Base-by-base conservation (phyloP, 2,888 invertebrate species). In the Andrena chrysosceles region DNA sequence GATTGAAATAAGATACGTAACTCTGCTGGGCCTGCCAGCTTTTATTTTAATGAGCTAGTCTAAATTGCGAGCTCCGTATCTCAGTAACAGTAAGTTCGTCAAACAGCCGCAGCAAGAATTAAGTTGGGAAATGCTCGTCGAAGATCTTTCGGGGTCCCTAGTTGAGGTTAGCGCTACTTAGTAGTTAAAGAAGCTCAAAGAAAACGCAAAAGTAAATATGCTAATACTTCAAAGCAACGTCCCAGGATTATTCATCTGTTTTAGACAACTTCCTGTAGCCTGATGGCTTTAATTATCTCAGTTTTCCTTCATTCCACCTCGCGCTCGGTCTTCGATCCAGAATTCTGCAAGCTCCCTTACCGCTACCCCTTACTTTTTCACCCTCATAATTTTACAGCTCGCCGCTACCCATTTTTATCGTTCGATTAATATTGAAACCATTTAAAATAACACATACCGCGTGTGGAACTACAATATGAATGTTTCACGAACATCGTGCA, bases 31-130 rank as follows among this genome's bases (percentile, higher is more conserved):
- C 10, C 20, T 1, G 7, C 42, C 26, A 42, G 72, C 48, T 80
- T 52, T 72, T 66, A 60, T 72, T 62, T 72, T 72, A 72, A 78
- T 23, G 71, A 78, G 20, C 16, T 23, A n/a, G n/a, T 13, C 42
- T 4, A 33, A 72, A 67, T 80, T 56, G 48, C 64, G 31, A 20
- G 20, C 10, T 8, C 5, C 33, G 3, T 20, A 33, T 29, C 66
- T 52, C 13, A 2, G 10, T 16, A 75, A 75, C 42, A 35, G 13
- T 16, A 26, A 54, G 48, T 59, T 13, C 6, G 48, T 52, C 2
- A n/a, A 10, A 5, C 26, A 26, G 42, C 33, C 23, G 8, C 1
- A 3, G n/a, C 1, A 10, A 29, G 16, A 13, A 67, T n/a, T 20
- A 2, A 13, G 6, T 6, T n/a, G 52, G n/a, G 23, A 66, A 54